Evolutionary conservation across 1,140 invertebrate genomes (phyloP), one percentile per base, ranked within the genome.

Genomic region (Heliconius melpomene): DNA sequence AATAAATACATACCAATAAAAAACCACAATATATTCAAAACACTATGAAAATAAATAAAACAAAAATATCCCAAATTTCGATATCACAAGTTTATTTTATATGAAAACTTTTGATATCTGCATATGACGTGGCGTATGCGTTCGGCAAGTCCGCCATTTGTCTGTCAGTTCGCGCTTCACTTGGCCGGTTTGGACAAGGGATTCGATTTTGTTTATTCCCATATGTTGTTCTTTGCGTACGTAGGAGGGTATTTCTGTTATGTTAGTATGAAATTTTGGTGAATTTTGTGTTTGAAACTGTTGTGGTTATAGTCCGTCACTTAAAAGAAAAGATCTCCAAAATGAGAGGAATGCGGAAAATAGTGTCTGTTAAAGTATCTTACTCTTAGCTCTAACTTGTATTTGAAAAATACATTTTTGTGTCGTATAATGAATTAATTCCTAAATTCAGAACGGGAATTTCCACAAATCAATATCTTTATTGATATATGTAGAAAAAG

Each of bases 161-260:
- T 66, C 74, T 54, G 74, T 66, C 46, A 52, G 57, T 26, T 46
- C n/a, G 26, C 74, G 74, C 54, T 76, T 66, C 74, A 76, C 29
- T 46, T 57, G 50, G n/a, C 60, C 36, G 2, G 57, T 54, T 74
- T 76, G 46, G 71, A 76, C 74, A 76, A 29, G 74, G 20, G 23
- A 76, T 66, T 26, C 20, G 54, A 54, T 40, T 75, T 70, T 76
- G 74, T 76, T 70, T 66, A 66, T 52, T 29, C 50, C 36, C 74
- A 23, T 75, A 46, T 60, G 74, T 75, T 75, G 60, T 66, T 66
- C 23, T 29, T 23, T 2, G 60, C 29, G 23, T 66, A n/a, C 5
- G 13, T 16, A 16, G 40, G 20, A 66, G 60, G 60, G 60, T 29
- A 66, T 23, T 66, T 26, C 60, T 66, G 60, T 29, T 26, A 6